phyloP scores from a whole-genome alignment of 2,888 invertebrate genomes.

The Caenorhabditis japonica region DNA sequence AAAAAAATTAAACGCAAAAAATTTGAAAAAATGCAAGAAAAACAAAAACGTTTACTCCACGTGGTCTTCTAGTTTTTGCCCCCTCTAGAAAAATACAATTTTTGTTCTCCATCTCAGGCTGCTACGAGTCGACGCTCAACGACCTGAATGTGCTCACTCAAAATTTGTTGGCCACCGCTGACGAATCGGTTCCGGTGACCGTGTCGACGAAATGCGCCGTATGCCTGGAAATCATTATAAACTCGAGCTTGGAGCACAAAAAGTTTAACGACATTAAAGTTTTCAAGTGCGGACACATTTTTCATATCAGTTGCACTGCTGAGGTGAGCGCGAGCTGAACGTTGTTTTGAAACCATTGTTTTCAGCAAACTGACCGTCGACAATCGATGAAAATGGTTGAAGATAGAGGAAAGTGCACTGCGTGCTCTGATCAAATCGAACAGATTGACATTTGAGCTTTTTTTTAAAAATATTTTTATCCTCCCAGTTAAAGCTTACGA shows the following conservation, averaged over 20 bases:
- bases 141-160: conserved; percentile 31
- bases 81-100: not conserved
- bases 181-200: conserved; percentile 12
- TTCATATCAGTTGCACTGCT: conserved; percentile 57
- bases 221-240: conserved; percentile 21
- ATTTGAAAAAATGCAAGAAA: too few relatives aligned
- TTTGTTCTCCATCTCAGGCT: conserved; percentile 14
- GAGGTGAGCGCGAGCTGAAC: too few relatives aligned
- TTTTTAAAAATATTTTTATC: conserved; percentile 1
- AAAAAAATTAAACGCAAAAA: too few relatives aligned
- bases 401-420: conserved; percentile 23
- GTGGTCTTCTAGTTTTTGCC: not conserved
- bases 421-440: conserved; percentile 33
- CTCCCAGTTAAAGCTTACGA: too few relatives aligned
- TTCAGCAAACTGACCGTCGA: conserved; percentile 20
- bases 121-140: conserved; percentile 42
- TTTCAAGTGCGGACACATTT: conserved; percentile 65
- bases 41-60: too few relatives aligned
- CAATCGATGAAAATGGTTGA: not conserved
- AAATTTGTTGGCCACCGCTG: conserved; percentile 4
- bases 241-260: conserved; percentile 9
- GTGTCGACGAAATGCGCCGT: conserved; percentile 5
- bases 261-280: conserved; percentile 45
- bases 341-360: not conserved
- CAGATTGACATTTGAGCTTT: not conserved